Evolutionary conservation across 2,888 invertebrate genomes (phyloP), one percentile per base, ranked within the genome.

Genomic region (Protonemura montana): DNA sequence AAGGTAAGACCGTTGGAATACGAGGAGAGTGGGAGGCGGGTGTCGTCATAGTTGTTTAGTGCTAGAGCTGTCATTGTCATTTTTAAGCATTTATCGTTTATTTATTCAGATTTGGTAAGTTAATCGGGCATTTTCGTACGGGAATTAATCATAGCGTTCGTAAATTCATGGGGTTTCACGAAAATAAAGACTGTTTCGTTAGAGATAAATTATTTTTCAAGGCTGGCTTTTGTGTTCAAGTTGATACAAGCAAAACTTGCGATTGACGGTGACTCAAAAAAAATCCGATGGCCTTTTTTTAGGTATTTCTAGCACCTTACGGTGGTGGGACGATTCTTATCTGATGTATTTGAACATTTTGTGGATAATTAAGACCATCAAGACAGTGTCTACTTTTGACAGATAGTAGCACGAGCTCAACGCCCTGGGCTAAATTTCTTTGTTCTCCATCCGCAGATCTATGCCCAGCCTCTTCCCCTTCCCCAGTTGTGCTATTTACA

Each of bases 191-290:
- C n/a, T 3, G 78, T 10, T 78, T 78, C 21, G 78, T 13, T 26
- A 78, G 78, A 78, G 10, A 78, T 25, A 10, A 10, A 21, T 59
- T 26, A 7, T 26, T n/a, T 78, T 80, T 86, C 87, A 87, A 87
- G 87, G 87, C 86, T 86, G 86, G 35, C 59, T 86, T 86, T 87
- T 87, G 87, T 87, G 82, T 86, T 83, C 35, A 21, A 13, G 41
- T 85, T 27, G n/a, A 76, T 76, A 76, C 59, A 28, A 26, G 41
- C 85, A 25, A 29, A 59, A 42, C 26, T 25, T 42, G 30, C 82
- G 29, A 42, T 0, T 30, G 16, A 2, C n/a, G 16, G 25, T 21
- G 81, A 30, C 78, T 26, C 26, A 26, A 26, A 29, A 30, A 26
- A 30, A 81, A n/a, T 7, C 16, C 81, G 7, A 7, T 29, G 81